phyloP scores from a whole-genome alignment of 1,140 invertebrate genomes.

The Cydia amplana region DNA sequence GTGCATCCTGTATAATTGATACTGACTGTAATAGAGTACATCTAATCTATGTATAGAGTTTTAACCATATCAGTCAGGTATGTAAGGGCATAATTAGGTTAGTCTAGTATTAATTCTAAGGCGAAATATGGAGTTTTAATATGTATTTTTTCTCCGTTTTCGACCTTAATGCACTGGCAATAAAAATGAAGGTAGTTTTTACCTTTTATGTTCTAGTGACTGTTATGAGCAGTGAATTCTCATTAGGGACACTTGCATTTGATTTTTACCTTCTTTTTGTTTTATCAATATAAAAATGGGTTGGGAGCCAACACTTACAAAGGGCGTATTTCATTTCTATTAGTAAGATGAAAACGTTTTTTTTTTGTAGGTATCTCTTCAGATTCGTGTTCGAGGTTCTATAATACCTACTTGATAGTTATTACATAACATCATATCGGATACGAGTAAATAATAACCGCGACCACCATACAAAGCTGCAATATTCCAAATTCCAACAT shows the following conservation, averaged over 20 bases:
- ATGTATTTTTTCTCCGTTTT: background rate
- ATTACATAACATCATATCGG: background rate
- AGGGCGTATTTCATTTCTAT: background rate
- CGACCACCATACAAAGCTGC: no score
- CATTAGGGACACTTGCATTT: background rate
- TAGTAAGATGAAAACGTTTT: no score
- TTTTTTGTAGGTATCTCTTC: no score
- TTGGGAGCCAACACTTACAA: background rate
- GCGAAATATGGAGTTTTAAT: background rate
- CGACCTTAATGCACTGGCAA: background rate
- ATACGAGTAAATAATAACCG: background rate
- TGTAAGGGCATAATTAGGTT: constrained; percentile 45
- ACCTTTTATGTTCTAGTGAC: background rate
- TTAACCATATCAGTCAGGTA: constrained; percentile 54
- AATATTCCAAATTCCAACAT: no score
- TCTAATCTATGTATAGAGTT: constrained; percentile 29
- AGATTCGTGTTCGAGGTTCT: no score
- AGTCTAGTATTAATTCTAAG: constrained; percentile 29
- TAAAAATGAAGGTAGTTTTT: background rate
- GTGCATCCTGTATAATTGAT: no score
- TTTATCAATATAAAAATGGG: background rate
- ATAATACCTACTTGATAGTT: no score
- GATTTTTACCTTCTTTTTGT: background rate
- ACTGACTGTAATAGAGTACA: constrained; percentile 16
- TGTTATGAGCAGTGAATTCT: background rate